These are phyloP conservation scores for Acanthosepion esculentum DNA, from an alignment of 2,888 invertebrate species.

Conservation along the genomic window DNA sequence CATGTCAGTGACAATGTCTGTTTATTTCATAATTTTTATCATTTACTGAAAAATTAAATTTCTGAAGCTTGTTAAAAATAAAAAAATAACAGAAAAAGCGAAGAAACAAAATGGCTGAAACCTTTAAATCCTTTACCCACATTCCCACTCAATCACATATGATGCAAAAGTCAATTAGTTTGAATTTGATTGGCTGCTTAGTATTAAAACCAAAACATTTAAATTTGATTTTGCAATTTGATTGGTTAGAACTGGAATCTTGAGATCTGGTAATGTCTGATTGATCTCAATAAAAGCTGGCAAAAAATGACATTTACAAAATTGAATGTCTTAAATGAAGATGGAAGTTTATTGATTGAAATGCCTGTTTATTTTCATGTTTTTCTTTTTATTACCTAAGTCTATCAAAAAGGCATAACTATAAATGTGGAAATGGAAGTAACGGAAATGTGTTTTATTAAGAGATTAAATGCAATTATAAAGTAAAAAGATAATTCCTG, in stretches of 20 bases:
- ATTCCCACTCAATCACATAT: background rate
- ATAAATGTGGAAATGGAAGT: background rate
- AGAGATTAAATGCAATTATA: background rate
- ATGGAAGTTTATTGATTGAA: slow-evolving; percentile 11
- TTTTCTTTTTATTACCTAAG: background rate
- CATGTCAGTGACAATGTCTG: background rate
- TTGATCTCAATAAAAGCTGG: background rate
- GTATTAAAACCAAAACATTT: background rate
- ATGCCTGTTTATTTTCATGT: background rate
- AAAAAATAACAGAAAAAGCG: background rate
- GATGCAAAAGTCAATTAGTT: background rate
- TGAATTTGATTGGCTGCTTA: slow-evolving; percentile 22
- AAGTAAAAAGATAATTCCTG: background rate
- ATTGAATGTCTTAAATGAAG: background rate
- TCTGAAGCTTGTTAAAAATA: background rate
- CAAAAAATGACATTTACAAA: background rate
- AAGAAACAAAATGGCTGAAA: background rate
- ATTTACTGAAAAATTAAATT: background rate
- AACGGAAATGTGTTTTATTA: background rate
- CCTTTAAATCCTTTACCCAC: background rate
- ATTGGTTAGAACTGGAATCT: background rate
- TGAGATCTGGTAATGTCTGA: background rate
- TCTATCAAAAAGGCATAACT: background rate
- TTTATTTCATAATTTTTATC: background rate
- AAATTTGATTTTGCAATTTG: background rate